A percentile compares a stretch with the other conserved stretches of the same genome.
Evolutionary conservation across 1,140 invertebrate species (phyloP).

Genomic region (Penaeus chinensis): DNA sequence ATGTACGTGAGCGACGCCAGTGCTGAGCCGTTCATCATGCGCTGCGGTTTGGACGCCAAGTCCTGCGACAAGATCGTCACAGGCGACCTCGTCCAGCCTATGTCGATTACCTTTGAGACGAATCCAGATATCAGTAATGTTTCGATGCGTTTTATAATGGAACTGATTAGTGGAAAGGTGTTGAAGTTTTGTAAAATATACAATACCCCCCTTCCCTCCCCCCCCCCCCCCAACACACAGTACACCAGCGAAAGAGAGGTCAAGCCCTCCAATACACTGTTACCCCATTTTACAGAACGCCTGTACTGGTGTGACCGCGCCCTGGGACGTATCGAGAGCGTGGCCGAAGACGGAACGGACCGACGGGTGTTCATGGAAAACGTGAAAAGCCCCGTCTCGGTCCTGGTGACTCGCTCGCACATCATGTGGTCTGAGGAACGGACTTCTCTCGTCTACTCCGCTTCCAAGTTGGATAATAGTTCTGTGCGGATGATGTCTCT

Average conservation of each 20-base stretch:
- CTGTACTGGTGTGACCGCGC: constrained; percentile 24
- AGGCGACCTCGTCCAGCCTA: constrained; percentile 80
- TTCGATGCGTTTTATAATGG: no score
- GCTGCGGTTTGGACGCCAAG: constrained; percentile 76
- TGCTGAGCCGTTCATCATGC: constrained; percentile 66
- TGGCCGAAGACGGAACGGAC: background rate
- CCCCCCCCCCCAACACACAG: no score
- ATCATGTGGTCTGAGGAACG: constrained; percentile 7
- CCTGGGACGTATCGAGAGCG: background rate
- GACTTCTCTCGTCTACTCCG: background rate
- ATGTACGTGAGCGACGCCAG: constrained; percentile 74
- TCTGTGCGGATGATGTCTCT: no score
- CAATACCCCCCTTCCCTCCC: no score
- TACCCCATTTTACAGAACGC: background rate
- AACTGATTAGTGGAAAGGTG: no score
- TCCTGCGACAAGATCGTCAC: constrained; percentile 87
- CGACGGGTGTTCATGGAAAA: background rate
- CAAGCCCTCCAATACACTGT: no score
- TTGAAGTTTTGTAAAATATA: no score
- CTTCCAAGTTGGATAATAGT: background rate
- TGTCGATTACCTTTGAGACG: constrained; percentile 17
- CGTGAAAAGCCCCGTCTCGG: background rate
- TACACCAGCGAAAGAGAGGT: no score
- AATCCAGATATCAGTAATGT: constrained; percentile 10
- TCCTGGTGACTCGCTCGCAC: background rate